phyloP scores from a whole-genome alignment of 2,888 invertebrate genomes.

The Habroteleia sp. region DNA sequence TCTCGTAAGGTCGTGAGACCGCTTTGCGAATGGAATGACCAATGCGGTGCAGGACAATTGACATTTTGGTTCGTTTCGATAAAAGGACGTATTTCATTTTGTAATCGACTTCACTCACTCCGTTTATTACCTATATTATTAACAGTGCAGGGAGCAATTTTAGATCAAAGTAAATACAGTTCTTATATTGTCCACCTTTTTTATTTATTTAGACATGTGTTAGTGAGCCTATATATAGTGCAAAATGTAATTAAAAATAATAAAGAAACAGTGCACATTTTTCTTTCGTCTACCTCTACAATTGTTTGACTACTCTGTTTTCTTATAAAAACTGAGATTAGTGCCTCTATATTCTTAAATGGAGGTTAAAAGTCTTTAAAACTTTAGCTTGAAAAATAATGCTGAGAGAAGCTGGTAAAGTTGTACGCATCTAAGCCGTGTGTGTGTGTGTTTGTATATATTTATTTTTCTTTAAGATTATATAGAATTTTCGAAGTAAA shows the following conservation, averaged over 20 bases:
- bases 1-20: constrained; percentile 61
- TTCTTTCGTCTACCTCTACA: no score
- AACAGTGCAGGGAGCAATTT: no score
- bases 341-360: constrained; percentile 28
- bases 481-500: constrained; percentile 21
- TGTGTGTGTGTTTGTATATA: no score
- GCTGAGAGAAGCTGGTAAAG: constrained; percentile 27
- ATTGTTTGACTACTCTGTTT: constrained; percentile 19
- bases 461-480: constrained; percentile 38
- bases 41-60: constrained; percentile 52
- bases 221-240: no score
- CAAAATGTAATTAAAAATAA: no score
- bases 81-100: constrained; percentile 28
- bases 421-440: no score
- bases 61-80: constrained; percentile 41
- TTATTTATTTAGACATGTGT: no score
- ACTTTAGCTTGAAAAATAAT: constrained; percentile 46
- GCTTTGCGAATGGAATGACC: constrained; percentile 54
- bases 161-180: no score
- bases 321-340: constrained; percentile 15
- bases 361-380: constrained; percentile 51
- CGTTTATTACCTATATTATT: no score
- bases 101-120: no score
- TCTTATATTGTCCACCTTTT: no score
- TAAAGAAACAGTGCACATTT: no score